These are phyloP conservation scores for Bactericera cockerelli DNA, from an alignment of 1,140 invertebrate species.

Conservation along the genomic window DNA sequence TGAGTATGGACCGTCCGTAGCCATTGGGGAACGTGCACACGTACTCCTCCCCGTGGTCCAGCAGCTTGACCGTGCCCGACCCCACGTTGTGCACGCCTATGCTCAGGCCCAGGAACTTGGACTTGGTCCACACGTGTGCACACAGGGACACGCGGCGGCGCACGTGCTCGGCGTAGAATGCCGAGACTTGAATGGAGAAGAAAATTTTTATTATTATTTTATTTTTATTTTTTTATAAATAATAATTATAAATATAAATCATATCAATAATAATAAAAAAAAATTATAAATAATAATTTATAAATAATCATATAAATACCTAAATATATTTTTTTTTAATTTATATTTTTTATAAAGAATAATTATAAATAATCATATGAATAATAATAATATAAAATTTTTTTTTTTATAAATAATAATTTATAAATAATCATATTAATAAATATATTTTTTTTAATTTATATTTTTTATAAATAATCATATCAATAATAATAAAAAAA, in stretches of 20 bases:
- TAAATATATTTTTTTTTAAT: no score
- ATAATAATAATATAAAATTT: no score
- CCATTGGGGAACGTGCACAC: slow-evolving; percentile 89
- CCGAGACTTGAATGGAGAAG: slow-evolving; percentile 54
- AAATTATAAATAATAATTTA: no score
- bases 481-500: no score
- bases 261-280: neutral
- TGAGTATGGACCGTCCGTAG: slow-evolving; percentile 45
- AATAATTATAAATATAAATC: neutral
- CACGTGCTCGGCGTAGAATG: slow-evolving; percentile 91
- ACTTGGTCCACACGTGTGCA: slow-evolving; percentile 94
- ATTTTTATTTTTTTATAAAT: slow-evolving; percentile 9
- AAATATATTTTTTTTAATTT: no score
- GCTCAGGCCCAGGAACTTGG: slow-evolving; percentile 90
- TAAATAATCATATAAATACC: no score
- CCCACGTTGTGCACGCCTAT: slow-evolving; percentile 83
- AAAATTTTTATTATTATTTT: no score
- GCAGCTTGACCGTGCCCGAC: slow-evolving; percentile 59
- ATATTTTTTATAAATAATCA: no score
- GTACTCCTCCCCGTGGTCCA: slow-evolving; percentile 81
- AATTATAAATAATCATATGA: no score
- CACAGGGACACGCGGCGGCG: slow-evolving; percentile 79
- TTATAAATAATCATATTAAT: no score
- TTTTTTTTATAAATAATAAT: no score
- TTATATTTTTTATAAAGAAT: no score